Base-by-base conservation (phyloP, 1,140 invertebrate species). In the Drosophila quadrilineata region DNA sequence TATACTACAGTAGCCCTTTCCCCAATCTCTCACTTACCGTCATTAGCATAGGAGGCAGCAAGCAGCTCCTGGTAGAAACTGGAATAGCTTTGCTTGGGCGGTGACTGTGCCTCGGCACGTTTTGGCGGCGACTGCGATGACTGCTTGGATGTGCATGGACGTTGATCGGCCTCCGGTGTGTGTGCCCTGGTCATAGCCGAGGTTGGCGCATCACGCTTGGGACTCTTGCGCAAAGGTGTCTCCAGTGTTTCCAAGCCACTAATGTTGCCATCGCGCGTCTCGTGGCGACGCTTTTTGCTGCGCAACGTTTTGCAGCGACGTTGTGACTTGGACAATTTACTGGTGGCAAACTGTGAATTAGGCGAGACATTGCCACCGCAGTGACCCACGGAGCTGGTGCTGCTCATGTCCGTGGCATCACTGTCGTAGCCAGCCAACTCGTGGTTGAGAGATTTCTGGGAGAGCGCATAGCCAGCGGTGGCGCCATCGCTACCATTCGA, bases 361-460 rank as follows among this genome's bases (percentile, higher is more conserved):
- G 85, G 77, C 8, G 85, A 85, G 0, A 56, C 63, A 16, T 57
- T 75, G 0, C 77, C 75, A 3, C 68, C 73, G 41, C 69, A 67
- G 17, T 82, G 71, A 8, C 88, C 77, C 19, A 74, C 73, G 3
- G 88, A 89, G 35, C 88, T 89, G n/a, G 88, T 89, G 66, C 88
- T 89, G 35, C 88, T 89, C 72, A 89, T 82, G 14, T 89, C 88
- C 0, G 88, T 89, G 16, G 88, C 88, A 70, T 89, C 88, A 38
- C 88, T 89, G 2, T 89, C 88, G 36, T 72, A 87, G 50, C 79
- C 79, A 14, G 41, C 62, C 40, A 77, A 19, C 2, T 88, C 87
- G 14, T 73, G 62, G 33, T 46, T 62, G 0, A 88, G 70, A 1
- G 72, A 72, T 35, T 88, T 88, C 0, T 77, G 65, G 3, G 87